Evolutionary conservation across 2,888 invertebrate genomes (phyloP).

Genomic region (Scaptomyza reducta): DNA sequence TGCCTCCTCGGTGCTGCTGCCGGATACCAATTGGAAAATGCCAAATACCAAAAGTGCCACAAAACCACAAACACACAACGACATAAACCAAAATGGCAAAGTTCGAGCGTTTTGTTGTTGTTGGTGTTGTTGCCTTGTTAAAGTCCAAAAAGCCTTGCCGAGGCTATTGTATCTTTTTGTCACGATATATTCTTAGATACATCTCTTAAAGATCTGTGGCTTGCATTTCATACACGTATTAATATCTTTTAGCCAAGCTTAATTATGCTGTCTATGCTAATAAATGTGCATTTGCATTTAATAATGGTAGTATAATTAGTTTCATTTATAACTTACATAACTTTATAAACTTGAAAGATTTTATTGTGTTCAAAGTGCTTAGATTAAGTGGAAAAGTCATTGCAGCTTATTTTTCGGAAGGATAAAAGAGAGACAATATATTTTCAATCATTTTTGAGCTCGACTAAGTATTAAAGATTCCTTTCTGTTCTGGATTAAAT

Average conservation of each 20-base stretch:
- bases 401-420: not conserved
- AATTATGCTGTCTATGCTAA: not conserved
- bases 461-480: no score
- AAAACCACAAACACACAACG: constrained; percentile 1
- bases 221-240: constrained; percentile 1
- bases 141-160: constrained; percentile 56
- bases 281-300: not conserved
- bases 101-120: constrained; percentile 23
- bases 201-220: constrained; percentile 31
- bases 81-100: constrained; percentile 48
- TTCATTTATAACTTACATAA: not conserved
- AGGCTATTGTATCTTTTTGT: constrained; percentile 47
- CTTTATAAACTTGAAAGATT: not conserved
- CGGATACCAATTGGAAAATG: constrained; percentile 14
- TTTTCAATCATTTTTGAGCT: no score
- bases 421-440: no score
- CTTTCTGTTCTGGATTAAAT: no score
- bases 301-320: not conserved
- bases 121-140: constrained; percentile 47
- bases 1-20: constrained; percentile 6
- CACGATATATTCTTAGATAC: constrained; percentile 47
- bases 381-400: not conserved
- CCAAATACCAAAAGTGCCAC: constrained; percentile 49
- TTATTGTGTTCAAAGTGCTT: not conserved
- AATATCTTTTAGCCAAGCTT: constrained; percentile 1